phyloP scores from a whole-genome alignment of 2,888 invertebrate species.

The Seladonia tumulorum region DNA sequence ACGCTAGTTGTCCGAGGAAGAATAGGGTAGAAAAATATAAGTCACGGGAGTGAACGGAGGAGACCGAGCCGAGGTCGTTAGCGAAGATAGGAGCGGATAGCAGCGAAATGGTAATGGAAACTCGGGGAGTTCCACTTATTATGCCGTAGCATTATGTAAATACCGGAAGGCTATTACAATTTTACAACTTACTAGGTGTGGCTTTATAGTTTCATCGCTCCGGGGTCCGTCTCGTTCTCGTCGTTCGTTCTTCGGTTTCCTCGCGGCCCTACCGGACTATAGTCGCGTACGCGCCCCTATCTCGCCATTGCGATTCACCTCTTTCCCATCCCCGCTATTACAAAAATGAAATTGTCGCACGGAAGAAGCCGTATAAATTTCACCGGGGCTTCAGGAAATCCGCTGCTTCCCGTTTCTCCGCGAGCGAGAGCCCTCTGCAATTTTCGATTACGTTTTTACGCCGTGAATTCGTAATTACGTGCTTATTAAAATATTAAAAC shows the following conservation, averaged over 20 bases:
- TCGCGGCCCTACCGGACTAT: slow-evolving; percentile 17
- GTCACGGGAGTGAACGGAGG: slow-evolving; percentile 49
- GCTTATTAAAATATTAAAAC: not conserved
- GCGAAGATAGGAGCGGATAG: slow-evolving; percentile 76
- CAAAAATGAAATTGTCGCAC: slow-evolving; percentile 62
- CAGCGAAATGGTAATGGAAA: slow-evolving; percentile 77
- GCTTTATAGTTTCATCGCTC: slow-evolving; percentile 81
- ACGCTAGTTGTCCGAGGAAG: slow-evolving; percentile 40
- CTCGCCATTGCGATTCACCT: slow-evolving; percentile 28
- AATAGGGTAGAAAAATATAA: slow-evolving; percentile 72
- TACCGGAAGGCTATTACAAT: slow-evolving; percentile 82
- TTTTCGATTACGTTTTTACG: slow-evolving; percentile 8
- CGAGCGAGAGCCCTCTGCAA: not conserved
- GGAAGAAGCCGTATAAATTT: slow-evolving; percentile 24
- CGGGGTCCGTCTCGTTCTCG: slow-evolving; percentile 58
- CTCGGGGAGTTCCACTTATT: slow-evolving; percentile 81
- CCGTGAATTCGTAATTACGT: not conserved
- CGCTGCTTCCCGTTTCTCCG: not conserved
- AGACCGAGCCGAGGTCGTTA: slow-evolving; percentile 71
- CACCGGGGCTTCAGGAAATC: slow-evolving; percentile 26
- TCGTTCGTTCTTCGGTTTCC: slow-evolving; percentile 30
- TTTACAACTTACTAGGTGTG: slow-evolving; percentile 82
- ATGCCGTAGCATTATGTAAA: slow-evolving; percentile 82
- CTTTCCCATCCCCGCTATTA: slow-evolving; percentile 14
- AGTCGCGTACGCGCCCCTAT: slow-evolving; percentile 33